Base-by-base conservation (phyloP, 2,888 invertebrate species). In the Caenorhabditis zanzibari region DNA sequence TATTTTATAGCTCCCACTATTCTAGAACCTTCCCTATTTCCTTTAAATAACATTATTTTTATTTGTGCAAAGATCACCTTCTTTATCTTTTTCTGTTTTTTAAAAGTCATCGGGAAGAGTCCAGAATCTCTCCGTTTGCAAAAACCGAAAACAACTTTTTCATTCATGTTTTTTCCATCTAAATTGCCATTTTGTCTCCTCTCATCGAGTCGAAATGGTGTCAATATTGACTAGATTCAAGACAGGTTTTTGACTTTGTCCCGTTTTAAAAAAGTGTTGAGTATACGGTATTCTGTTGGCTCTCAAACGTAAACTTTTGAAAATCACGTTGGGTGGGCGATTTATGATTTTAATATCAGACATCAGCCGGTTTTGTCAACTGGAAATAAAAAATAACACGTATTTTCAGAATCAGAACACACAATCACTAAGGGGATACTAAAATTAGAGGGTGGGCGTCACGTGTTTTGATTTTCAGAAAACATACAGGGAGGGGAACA, bases 221-320 rank as follows among this genome's bases (percentile, higher is more conserved):
- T 76, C 76, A 76, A 76, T 76, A 76, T 76, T 76, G 76, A 76
- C 76, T 61, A 32, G 47, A 52, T 22, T 26, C 26, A 14, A 56
- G 41, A 71, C 71, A 26, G 58, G 71, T 71, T 71, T 32, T n/a
- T 22, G 12, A 59, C 41, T 58, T 71, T 71, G 71, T 71, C 58
- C 44, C 47, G 71, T 71, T 44, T 54, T 38, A 22, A 26, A 71
- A 68, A n/a, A 52, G 32, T 68, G 12, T 64, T 47, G 47, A 26
- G 54, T 38, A 38, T 68, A 54, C 66, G 26, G 26, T 24, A 58
- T 26, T 14, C 44, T 32, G 38, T 44, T 28, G 19, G 7, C 10
- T 19, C 7, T 4, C 3, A 47, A 47, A 47, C 73, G 73, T 63
- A 73, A 63, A 61, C 52, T 38, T 49, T 52, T 61, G n/a, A 59